These are phyloP conservation scores for Drosophila subquinaria DNA, from an alignment of 2,888 invertebrate species.

Conservation along the genomic window DNA sequence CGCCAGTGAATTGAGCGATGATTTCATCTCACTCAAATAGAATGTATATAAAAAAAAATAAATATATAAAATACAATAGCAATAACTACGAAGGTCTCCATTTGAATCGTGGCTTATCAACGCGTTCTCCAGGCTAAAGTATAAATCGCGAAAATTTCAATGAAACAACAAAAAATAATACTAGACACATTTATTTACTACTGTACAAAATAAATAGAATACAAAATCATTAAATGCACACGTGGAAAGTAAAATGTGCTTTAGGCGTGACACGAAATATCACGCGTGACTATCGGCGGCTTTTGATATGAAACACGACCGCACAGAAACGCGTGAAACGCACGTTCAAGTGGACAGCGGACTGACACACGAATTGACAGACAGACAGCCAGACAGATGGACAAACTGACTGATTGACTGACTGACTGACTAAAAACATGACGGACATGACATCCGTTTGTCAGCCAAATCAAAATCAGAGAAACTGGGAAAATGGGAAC, in stretches of 20 bases:
- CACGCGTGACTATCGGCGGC: slow-evolving; percentile 46
- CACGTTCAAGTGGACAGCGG: slow-evolving; percentile 47
- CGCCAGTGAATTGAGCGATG: too few relatives aligned
- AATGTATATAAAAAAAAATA: not conserved
- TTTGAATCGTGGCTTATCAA: slow-evolving; percentile 14
- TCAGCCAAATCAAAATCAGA: slow-evolving; percentile 48
- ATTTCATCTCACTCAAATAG: too few relatives aligned
- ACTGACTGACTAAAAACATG: slow-evolving; percentile 45
- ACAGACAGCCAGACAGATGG: not conserved
- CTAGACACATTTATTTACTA: not conserved
- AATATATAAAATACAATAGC: not conserved
- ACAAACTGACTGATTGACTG: slow-evolving; percentile 11
- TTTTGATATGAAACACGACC: slow-evolving; percentile 44
- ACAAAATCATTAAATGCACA: not conserved
- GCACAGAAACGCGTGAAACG: slow-evolving; percentile 62
- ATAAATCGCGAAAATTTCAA: not conserved
- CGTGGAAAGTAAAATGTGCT: slow-evolving; percentile 13
- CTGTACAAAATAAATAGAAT: not conserved
- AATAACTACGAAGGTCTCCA: slow-evolving; percentile 2
- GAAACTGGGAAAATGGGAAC: slow-evolving; percentile 11
- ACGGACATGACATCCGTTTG: slow-evolving; percentile 65
- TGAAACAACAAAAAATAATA: slow-evolving; percentile 9
- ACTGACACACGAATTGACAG: slow-evolving; percentile 1
- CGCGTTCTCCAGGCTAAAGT: not conserved
- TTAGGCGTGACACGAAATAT: slow-evolving; percentile 17